Base-by-base conservation (phyloP, 2,888 invertebrate species). In the Sialis lutaria region DNA sequence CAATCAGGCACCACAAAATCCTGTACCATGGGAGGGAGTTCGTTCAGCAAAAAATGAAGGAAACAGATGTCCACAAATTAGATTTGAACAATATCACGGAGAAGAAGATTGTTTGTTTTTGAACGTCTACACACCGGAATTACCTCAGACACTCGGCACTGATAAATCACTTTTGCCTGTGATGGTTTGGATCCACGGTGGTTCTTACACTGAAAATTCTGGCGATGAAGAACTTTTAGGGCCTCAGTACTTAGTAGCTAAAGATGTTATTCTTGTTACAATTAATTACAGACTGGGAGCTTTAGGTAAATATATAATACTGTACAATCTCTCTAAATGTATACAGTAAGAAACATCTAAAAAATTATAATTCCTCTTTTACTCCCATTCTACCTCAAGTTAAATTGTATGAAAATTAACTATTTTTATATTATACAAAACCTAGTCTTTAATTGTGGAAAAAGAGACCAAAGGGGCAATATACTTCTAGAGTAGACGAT, bases 71-170 rank as follows among this genome's bases (percentile, higher is more conserved):
- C 22, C 43, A 4, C 43, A 42, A 42, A 37, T 32, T 8, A 45
- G 10, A n/a, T 12, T 31, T 30, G 34, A 31, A 9, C 22, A 8
- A n/a, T 40, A 31, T 40, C 32, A 32, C 6, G 45, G 45, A n/a
- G 12, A 40, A 12, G 45, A 47, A 31, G 47, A 47, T 30, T 47
- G 47, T 42, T 32, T 47, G 6, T 47, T 42, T 41, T 13, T 47
- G 34, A 42, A 47, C n/a, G 47, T 47, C 9, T 47, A 47, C 31
- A 47, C 47, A 34, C 42, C 42, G 30, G 3, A 10, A 10, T n/a
- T 40, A 10, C 7, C 12, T 40, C 13, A 40, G n/a, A n/a, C 10
- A 3, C 2, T 4, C 22, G 4, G 4, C 4, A 22, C 22, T 22
- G 22, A 22, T 22, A 22, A 22, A 22, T 22, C 22, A 22, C 22